Conservation (phyloP, 2,113 vertebrate species). For the Proteles cristata region DNA sequence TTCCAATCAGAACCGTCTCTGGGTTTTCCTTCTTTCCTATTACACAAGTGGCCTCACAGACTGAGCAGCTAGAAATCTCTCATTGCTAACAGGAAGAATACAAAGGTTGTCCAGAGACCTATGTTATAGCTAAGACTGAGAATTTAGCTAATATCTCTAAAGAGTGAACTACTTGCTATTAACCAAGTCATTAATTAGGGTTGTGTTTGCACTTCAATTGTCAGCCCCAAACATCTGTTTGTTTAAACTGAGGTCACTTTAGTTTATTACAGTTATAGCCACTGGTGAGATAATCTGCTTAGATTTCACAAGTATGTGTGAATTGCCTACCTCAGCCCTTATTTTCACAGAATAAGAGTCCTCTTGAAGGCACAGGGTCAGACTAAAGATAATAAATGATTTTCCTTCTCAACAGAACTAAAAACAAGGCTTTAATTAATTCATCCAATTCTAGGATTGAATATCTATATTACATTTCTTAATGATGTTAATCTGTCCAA, state of each 20-base stretch:
- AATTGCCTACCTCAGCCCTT: conserved; percentile 79
- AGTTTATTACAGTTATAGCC: conserved; percentile 77
- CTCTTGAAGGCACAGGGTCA: conserved; percentile 69
- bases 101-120: conserved; percentile 40
- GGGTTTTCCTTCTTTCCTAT: conserved; percentile 25
- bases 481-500: conserved; percentile 74
- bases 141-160: conserved; percentile 50
- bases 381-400: conserved; percentile 80
- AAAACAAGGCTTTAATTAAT: conserved; percentile 79
- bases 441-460: conserved; percentile 72
- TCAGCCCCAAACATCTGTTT: conserved; percentile 75
- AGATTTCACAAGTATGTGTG: conserved; percentile 78
- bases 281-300: conserved; percentile 80
- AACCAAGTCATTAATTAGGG: conserved; percentile 72
- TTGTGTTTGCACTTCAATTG: conserved; percentile 74
- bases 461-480: conserved; percentile 80
- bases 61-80: conserved; percentile 26
- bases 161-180: conserved; percentile 59
- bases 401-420: conserved; percentile 78
- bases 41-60: conserved; percentile 7
- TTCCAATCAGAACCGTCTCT: conserved; percentile 25
- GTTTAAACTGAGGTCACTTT: conserved; percentile 75
- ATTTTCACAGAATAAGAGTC: conserved; percentile 79
- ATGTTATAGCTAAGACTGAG: conserved; percentile 46
- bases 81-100: conserved; percentile 46